Evolutionary conservation across 2,113 vertebrate species (phyloP).

Genomic region (Ophiodon elongatus): DNA sequence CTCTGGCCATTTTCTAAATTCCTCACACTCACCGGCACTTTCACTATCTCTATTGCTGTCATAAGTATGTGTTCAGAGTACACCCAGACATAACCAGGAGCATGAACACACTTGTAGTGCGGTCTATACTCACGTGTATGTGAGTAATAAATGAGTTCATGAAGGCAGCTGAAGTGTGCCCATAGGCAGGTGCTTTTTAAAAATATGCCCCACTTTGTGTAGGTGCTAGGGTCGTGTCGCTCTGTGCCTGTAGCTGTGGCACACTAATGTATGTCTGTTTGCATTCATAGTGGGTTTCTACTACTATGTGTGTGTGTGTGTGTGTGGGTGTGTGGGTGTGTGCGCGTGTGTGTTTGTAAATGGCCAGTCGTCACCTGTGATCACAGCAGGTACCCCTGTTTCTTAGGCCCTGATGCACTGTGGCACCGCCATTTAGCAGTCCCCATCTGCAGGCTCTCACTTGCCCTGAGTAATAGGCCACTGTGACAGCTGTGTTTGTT

Average conservation of each 20-base stretch:
- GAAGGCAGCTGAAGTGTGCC: constrained; percentile 31
- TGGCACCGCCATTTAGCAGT: constrained; percentile 82
- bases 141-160: constrained; percentile 47
- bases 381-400: constrained; percentile 76
- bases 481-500: constrained; percentile 79
- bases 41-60: not conserved
- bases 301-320: constrained; percentile 1
- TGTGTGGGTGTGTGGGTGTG: constrained; percentile 5
- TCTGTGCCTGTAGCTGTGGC: constrained; percentile 45
- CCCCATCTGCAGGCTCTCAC: constrained; percentile 77
- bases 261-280: constrained; percentile 39
- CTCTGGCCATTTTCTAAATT: constrained; percentile 42
- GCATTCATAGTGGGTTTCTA: constrained; percentile 11
- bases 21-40: constrained; percentile 19
- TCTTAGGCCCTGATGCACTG: constrained; percentile 72
- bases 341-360: constrained; percentile 41
- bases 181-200: constrained; percentile 41
- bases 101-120: constrained; percentile 17
- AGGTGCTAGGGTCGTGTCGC: constrained; percentile 22
- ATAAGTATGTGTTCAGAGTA: constrained; percentile 28
- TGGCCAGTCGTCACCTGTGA: constrained; percentile 75
- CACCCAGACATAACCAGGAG: constrained; percentile 33
- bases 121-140: constrained; percentile 15
- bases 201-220: constrained; percentile 39
- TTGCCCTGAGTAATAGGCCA: constrained; percentile 77